phyloP scores from a whole-genome alignment of 1,140 invertebrate species.

The Agrypnia vestita region DNA sequence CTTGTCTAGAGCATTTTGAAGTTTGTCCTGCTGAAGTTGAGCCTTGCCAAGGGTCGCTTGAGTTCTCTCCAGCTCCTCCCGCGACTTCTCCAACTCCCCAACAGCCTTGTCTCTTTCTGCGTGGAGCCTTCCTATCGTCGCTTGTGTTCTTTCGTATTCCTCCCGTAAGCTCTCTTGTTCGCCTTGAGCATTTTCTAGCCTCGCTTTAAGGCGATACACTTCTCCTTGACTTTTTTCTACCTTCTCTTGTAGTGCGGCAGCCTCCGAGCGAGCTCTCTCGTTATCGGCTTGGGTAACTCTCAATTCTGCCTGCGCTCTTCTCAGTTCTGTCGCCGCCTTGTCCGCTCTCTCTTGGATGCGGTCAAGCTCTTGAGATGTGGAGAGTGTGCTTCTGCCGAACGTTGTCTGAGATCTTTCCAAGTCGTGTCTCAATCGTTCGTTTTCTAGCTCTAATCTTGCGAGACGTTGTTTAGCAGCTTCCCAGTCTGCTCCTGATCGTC shows the following conservation, averaged over 20 bases:
- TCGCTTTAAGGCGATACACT: constrained; percentile 93
- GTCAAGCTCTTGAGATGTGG: constrained; percentile 85
- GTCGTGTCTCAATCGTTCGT: constrained; percentile 89
- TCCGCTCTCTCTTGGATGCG: constrained; percentile 91
- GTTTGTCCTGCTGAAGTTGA: constrained; percentile 91
- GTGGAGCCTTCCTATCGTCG: constrained; percentile 84
- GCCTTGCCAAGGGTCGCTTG: constrained; percentile 91
- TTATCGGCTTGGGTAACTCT: constrained; percentile 90
- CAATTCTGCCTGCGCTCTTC: constrained; percentile 88
- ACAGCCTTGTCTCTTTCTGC: constrained; percentile 90
- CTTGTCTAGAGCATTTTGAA: constrained; percentile 90
- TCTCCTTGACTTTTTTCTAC: constrained; percentile 95
- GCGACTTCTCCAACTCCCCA: constrained; percentile 89
- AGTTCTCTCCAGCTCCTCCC: constrained; percentile 91
- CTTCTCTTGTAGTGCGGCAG: constrained; percentile 91
- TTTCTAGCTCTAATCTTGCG: constrained; percentile 89
- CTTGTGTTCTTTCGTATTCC: constrained; percentile 88
- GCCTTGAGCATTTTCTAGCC: constrained; percentile 94
- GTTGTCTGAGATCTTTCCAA: constrained; percentile 87
- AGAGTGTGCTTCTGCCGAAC: constrained; percentile 84
- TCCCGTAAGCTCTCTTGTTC: constrained; percentile 94
- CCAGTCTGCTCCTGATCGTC: constrained; percentile 90
- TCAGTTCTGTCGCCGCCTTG: constrained; percentile 86
- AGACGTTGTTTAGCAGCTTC: constrained; percentile 91
- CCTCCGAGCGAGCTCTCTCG: constrained; percentile 87